Percentiles rank a stretch among this genome's conserved stretches.
Evolutionary conservation across 2,797 vertebrate genomes (phyloP).

Genomic region (Enteromius anoplus): DNA sequence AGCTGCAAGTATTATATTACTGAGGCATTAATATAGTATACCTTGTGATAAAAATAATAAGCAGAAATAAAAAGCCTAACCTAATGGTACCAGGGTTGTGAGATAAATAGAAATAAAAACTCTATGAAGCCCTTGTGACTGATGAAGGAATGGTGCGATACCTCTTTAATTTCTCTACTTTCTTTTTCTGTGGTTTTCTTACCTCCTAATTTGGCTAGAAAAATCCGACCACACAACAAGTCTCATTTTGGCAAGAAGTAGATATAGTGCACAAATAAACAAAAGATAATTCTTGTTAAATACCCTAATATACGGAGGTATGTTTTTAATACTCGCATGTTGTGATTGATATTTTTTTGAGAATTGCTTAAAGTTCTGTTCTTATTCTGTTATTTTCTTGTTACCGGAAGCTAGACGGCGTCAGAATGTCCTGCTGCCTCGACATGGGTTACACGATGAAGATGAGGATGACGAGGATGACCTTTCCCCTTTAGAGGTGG

Average conservation of each 20-base stretch:
- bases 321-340: conserved; percentile 73
- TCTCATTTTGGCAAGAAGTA: conserved; percentile 87
- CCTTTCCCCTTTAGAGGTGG: conserved; percentile 44
- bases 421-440: conserved; percentile 69
- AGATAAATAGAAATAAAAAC: conserved; percentile 8
- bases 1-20: conserved; percentile 19
- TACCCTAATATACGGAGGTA: conserved; percentile 72
- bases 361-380: conserved; percentile 63
- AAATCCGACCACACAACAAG: conserved; percentile 80
- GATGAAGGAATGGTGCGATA: conserved; percentile 27
- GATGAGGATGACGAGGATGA: conserved; percentile 63
- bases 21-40: conserved; percentile 25
- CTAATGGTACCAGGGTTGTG: not conserved
- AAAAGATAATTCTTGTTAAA: conserved; percentile 64
- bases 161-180: conserved; percentile 37
- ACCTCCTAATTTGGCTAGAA: conserved; percentile 79
- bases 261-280: conserved; percentile 83
- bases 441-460: conserved; percentile 51
- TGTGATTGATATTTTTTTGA: conserved; percentile 63
- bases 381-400: conserved; percentile 55
- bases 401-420: conserved; percentile 67
- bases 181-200: conserved; percentile 57
- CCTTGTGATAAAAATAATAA: not conserved
- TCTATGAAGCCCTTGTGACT: conserved; percentile 54
- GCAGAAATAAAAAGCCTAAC: not conserved